These are phyloP conservation scores for Megalops atlanticus DNA, from an alignment of 2,113 vertebrate genomes.

Conservation along the genomic window DNA sequence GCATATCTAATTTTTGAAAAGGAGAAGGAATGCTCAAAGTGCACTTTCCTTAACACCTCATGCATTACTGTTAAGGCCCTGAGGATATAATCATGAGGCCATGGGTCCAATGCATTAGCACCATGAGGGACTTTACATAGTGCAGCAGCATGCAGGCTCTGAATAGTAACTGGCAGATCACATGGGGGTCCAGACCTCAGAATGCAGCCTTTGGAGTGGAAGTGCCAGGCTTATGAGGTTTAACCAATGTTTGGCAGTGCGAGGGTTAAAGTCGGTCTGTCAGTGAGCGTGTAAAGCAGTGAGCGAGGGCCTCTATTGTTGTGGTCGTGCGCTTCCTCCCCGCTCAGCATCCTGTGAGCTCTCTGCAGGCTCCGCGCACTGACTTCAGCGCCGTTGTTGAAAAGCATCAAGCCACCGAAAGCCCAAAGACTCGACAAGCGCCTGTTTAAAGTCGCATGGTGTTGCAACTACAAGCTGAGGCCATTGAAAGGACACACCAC, in stretches of 20 bases:
- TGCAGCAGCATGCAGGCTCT: too few species aligned
- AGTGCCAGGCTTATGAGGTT: too few species aligned
- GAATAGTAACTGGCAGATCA: too few species aligned
- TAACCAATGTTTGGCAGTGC: neutral
- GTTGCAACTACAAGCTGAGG: neutral
- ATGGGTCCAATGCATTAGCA: neutral
- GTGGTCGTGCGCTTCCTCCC: neutral
- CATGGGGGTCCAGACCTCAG: too few species aligned
- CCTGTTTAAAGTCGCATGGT: neutral
- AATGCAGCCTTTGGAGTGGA: too few species aligned
- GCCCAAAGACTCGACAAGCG: neutral
- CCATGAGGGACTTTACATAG: too few species aligned
- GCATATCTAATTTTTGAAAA: neutral
- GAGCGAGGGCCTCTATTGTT: neutral
- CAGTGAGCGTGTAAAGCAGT: neutral
- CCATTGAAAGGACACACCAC: too few species aligned
- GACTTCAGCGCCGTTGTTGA: neutral
- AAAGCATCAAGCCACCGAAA: neutral
- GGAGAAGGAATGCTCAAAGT: neutral
- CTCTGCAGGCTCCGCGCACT: neutral
- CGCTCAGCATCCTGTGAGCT: neutral
- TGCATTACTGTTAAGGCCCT: too few species aligned
- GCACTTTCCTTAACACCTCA: neutral
- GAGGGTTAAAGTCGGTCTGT: neutral
- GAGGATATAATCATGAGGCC: too few species aligned